phyloP scores from a whole-genome alignment of 2,888 invertebrate genomes.

The Calliscelio sp. region DNA sequence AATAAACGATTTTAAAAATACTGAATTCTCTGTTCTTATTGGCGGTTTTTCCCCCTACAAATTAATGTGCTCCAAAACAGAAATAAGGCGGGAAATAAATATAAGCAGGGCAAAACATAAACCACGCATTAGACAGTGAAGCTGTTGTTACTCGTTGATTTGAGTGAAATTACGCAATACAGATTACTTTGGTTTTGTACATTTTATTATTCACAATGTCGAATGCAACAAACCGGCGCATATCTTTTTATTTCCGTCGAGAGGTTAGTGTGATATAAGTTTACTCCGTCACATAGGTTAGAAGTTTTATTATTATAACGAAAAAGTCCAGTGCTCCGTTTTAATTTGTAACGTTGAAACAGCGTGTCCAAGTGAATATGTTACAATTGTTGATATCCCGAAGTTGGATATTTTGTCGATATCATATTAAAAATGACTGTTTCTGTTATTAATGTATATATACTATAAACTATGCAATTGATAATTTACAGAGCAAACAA shows the following conservation, averaged over 20 bases:
- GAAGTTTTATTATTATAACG: constrained; percentile 16
- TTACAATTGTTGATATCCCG: not conserved
- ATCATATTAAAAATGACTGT: not conserved
- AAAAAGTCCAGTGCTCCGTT: not conserved
- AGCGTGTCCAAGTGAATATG: not conserved
- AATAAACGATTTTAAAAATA: too few species aligned
- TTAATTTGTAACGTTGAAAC: not conserved
- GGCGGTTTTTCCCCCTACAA: too few species aligned
- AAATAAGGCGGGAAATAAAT: constrained; percentile 16
- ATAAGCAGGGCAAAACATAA: not conserved
- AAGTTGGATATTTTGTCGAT: not conserved
- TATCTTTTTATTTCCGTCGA: constrained; percentile 51
- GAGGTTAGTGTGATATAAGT: constrained; percentile 64
- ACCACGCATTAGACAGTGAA: constrained; percentile 10
- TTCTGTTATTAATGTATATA: not conserved
- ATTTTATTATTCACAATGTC: constrained; percentile 39
- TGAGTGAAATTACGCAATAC: constrained; percentile 44
- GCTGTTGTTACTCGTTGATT: constrained; percentile 15
- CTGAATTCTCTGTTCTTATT: too few species aligned
- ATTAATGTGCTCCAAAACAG: too few species aligned
- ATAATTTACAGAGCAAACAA: constrained; percentile 20
- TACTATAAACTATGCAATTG: constrained; percentile 2
- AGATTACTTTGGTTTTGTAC: constrained; percentile 42
- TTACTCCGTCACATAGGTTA: constrained; percentile 27
- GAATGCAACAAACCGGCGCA: constrained; percentile 15